Conservation (phyloP, 2,888 invertebrate species). For the Osmoderma eremita region DNA sequence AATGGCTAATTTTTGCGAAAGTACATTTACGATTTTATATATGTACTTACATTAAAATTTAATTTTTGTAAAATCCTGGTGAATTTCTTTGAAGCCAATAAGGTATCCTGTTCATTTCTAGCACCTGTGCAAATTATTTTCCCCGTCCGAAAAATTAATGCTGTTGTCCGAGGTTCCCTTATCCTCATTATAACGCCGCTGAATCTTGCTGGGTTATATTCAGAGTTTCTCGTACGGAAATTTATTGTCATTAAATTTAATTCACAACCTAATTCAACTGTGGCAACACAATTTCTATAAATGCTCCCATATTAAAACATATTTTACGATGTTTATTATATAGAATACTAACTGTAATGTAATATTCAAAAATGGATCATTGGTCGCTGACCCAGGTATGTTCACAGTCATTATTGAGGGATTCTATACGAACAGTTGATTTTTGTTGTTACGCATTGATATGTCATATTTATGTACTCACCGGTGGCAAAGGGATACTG, state of each 20-base stretch:
- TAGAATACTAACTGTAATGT: conserved; percentile 59
- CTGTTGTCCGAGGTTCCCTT: conserved; percentile 79
- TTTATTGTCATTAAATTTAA: conserved; percentile 79
- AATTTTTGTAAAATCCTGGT: conserved; percentile 85
- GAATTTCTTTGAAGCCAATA: conserved; percentile 82
- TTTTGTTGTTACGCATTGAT: background rate
- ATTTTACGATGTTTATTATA: background rate
- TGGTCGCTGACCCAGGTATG: conserved; percentile 57
- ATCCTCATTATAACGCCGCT: conserved; percentile 87
- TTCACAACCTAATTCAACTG: conserved; percentile 78
- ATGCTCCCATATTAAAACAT: conserved; percentile 14
- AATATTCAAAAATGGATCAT: conserved; percentile 69
- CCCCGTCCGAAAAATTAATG: conserved; percentile 81
- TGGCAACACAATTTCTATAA: conserved; percentile 83
- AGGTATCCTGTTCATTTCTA: conserved; percentile 79
- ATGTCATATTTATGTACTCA: conserved; percentile 10
- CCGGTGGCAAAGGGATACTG: conserved; percentile 43
- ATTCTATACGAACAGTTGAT: conserved; percentile 33
- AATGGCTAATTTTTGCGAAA: conserved; percentile 24
- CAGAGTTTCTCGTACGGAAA: conserved; percentile 82
- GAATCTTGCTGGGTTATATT: conserved; percentile 84
- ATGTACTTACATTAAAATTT: conserved; percentile 74
- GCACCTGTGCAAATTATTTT: conserved; percentile 87
- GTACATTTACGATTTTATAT: conserved; percentile 19
- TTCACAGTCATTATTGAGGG: conserved; percentile 54